These are phyloP conservation scores for Halcyon leucocephala DNA, from an alignment of 2,797 vertebrate genomes.

Conservation along the genomic window DNA sequence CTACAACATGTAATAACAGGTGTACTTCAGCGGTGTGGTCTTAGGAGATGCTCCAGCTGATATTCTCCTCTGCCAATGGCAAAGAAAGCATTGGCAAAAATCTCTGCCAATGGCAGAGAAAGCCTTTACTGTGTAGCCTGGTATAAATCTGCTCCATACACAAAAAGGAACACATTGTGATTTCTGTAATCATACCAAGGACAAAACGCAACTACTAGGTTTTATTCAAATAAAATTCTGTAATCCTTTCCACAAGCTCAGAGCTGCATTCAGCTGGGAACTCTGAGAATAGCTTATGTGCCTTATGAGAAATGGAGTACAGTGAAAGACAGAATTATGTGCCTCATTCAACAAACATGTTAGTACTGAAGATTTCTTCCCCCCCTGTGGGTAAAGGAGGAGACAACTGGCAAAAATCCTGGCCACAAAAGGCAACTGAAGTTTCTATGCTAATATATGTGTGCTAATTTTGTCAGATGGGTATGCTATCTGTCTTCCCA, in stretches of 20 bases:
- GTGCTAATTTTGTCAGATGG: not conserved
- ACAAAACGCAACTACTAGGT: slow-evolving; percentile 13
- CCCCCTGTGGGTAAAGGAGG: not conserved
- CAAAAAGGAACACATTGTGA: not conserved
- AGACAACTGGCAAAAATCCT: slow-evolving; percentile 9
- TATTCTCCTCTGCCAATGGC: not conserved
- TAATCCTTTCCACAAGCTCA: slow-evolving; percentile 60
- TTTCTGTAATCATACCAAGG: not conserved
- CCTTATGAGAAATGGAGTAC: slow-evolving; percentile 31
- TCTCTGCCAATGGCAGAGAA: slow-evolving; percentile 18
- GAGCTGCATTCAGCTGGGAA: slow-evolving; percentile 55
- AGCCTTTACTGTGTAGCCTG: not conserved
- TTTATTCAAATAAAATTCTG: slow-evolving; percentile 63
- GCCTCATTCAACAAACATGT: slow-evolving; percentile 48
- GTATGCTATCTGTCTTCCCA: not conserved
- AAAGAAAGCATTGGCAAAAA: not conserved
- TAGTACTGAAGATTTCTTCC: not conserved
- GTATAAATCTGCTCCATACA: not conserved
- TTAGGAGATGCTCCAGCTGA: slow-evolving; percentile 24
- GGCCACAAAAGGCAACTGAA: not conserved
- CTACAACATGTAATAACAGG: not conserved
- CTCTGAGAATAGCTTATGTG: slow-evolving; percentile 31
- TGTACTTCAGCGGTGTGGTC: not conserved
- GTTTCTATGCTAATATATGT: not conserved
- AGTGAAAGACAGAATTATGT: slow-evolving; percentile 43